A percentile compares a stretch with the other conserved stretches of the same genome.
These are phyloP conservation scores for Gallinago media DNA, from an alignment of 2,113 vertebrate species.

Conservation along the genomic window DNA sequence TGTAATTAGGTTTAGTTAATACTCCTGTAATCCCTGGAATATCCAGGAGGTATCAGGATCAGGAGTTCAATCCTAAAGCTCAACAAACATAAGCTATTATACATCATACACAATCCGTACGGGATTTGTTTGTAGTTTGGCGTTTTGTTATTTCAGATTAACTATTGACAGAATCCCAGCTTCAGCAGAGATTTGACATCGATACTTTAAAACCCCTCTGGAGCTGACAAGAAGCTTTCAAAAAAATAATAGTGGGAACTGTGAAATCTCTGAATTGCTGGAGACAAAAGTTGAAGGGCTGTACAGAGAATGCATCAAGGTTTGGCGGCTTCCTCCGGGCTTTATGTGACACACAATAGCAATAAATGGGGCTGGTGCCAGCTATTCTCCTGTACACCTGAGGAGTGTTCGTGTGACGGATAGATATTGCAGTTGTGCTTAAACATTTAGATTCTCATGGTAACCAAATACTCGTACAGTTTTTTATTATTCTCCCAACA, in stretches of 20 bases:
- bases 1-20: conserved; percentile 79
- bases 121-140: conserved; percentile 59
- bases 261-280: neutral
- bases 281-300: neutral
- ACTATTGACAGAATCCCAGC: conserved; percentile 33
- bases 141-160: conserved; percentile 62
- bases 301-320: neutral
- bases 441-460: neutral
- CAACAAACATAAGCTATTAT: conserved; percentile 67
- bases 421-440: accelerated
- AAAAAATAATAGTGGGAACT: neutral
- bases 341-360: neutral
- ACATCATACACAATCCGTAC: conserved; percentile 9
- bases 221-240: conserved; percentile 34
- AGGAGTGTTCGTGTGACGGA: neutral
- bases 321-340: neutral
- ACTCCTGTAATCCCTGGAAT: conserved; percentile 75
- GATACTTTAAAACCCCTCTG: conserved; percentile 46
- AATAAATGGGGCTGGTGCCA: neutral
- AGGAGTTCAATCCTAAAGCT: conserved; percentile 67
- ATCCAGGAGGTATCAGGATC: conserved; percentile 70
- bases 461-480: neutral
- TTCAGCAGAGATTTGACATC: conserved; percentile 43
- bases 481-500: accelerated
- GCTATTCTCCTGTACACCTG: neutral